Evolutionary conservation across 2,113 vertebrate genomes (phyloP), one percentile per base, ranked within the genome.

Genomic region (Upupa epops): DNA sequence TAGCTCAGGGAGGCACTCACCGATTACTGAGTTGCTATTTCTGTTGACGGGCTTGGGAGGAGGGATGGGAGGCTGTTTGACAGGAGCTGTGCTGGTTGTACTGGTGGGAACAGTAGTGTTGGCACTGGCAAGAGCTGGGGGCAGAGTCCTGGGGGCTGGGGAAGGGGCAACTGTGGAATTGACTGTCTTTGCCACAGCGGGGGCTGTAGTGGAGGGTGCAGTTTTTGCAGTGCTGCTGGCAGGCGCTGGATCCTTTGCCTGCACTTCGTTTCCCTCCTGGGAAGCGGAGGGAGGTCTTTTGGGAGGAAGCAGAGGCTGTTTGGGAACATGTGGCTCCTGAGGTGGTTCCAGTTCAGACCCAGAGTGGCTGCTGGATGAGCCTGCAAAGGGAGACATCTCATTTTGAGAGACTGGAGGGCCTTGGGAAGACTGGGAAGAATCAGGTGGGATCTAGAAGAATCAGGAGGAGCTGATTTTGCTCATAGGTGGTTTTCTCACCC

Each of bases 21-120:
- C 99, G 92, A 99, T 96, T 63, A 99, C 95, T 4, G 98, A 96
- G 81, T 97, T 99, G 97, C 98, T 99, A 69, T 98, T 98, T 93
- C 99, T 98, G 96, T 99, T 99, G 91, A 97, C 42, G 2, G 99
- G 99, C 86, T 99, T 99, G 91, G 99, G 99, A 36, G 99, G 99
- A 60, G 99, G 99, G 46, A 98, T 2, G 0, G 99, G 99, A 8
- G 99, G 99, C 89, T 99, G 99, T 95, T 99, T 99, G 96, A 97
- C 86, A 83, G 94, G 96, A 85, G 97, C 97, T 20, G 90, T 40
- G 90, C 96, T 93, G 80, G 83, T 77, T 45, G 97, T 66, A 66
- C 88, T 97, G 2, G 73, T 90, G 32, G 97, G 66, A 79, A 80
- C 95, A 93, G 97, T 97, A 61, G 97, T 96, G 95, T 97, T 97